Evolutionary conservation across 2,113 vertebrate species (phyloP), one percentile per base, ranked within the genome.

Genomic region (Muscicapa adusta): DNA sequence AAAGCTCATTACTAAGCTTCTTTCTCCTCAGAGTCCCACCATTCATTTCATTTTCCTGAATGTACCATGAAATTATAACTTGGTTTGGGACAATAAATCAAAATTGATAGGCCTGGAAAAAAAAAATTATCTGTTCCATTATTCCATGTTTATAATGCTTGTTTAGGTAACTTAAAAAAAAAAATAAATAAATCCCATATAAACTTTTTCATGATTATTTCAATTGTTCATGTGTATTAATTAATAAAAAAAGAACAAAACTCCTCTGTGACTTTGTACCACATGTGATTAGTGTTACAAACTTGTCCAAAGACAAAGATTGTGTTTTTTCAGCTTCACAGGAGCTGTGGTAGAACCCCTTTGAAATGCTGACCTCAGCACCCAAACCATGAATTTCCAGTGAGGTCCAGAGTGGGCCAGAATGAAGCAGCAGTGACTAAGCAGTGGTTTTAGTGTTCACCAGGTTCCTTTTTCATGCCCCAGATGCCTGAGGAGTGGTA

Each of bases 61-160:
- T 0, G 0, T 68, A 36, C 5, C 8, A 3, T 5, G 36, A 53
- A 68, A 51, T 62, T 76, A 42, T 31, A 62, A 14, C 8, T 43
- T 66, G 18, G 10, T 73, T 76, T 66, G 26, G 17, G 66, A 62
- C 14, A 61, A n/a, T 40, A 26, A 43, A 38, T 74, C 33, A 82
- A 24, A 28, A 61, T 48, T 67, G 24, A 68, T 57, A 71, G 72
- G 24, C 34, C 60, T 72, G 28, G 45, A 25, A 22, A 75, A 74
- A 54, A 56, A 47, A 31, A 2, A 31, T 65, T 74, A 26, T 60
- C 57, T 84, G 5, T 65, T 79, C 33, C 13, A 60, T n/a, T 8
- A 12, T 65, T 19, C 17, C 2, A 2, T 2, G 1, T 76, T 34
- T 80, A 13, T 57, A 26, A 48, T 40, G 2, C 62, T 91, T 75